phyloP scores from a whole-genome alignment of 2,113 vertebrate species.

The Petaurus breviceps region DNA sequence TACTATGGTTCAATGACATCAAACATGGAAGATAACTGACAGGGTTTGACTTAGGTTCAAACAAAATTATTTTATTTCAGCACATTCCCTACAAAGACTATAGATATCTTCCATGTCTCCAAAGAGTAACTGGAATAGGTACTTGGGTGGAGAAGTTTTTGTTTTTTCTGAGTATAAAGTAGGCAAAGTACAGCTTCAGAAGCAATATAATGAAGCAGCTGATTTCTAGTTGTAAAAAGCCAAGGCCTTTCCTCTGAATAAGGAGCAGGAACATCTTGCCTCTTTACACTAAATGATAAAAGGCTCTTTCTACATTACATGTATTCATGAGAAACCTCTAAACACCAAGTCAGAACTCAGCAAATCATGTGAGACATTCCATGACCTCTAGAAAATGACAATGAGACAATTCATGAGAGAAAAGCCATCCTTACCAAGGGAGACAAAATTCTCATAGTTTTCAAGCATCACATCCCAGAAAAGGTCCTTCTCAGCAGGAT shows the following conservation, averaged over 20 bases:
- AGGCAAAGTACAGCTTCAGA: neutral
- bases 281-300: neutral
- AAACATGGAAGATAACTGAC: neutral
- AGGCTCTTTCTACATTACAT: neutral
- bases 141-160: neutral
- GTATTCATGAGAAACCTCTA: neutral
- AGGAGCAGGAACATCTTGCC: neutral
- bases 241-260: neutral
- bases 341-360: conserved; percentile 5
- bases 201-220: neutral
- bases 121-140: neutral
- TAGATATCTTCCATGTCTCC: neutral
- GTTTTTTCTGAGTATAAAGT: neutral
- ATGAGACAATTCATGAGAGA: too few species aligned
- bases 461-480: conserved; percentile 76
- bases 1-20: neutral
- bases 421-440: conserved; percentile 58
- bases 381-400: neutral
- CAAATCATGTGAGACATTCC: neutral
- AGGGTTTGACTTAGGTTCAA: neutral
- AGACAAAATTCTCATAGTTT: conserved; percentile 56
- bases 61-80: neutral
- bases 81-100: neutral
- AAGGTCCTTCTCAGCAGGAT: conserved; percentile 56
- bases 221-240: neutral